Evolutionary conservation across 92 coral and sea anemone species (phyloP).

Genomic region (Paramuricea clavata): DNA sequence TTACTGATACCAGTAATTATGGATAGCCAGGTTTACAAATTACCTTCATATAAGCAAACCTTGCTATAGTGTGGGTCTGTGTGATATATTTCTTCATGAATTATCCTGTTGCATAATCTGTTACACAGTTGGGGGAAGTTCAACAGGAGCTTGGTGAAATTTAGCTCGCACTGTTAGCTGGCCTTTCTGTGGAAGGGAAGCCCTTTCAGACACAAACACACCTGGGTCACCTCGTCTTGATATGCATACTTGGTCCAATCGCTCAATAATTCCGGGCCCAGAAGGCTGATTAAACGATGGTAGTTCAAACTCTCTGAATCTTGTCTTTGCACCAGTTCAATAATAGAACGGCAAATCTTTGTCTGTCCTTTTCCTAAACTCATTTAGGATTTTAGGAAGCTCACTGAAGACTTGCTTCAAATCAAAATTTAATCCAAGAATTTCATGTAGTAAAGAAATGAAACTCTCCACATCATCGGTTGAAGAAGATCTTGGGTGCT

Average conservation of each 20-base stretch:
- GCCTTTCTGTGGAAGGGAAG: slow-evolving; percentile 57
- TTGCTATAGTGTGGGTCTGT: too few species aligned
- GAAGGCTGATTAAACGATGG: slow-evolving; percentile 72
- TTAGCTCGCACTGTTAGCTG: slow-evolving; percentile 71
- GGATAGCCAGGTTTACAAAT: too few species aligned
- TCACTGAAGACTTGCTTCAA: slow-evolving; percentile 67
- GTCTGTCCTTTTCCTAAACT: slow-evolving; percentile 68
- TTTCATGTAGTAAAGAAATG: slow-evolving; percentile 68
- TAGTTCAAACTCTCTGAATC: slow-evolving; percentile 72
- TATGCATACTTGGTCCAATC: slow-evolving; percentile 12
- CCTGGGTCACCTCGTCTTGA: slow-evolving; percentile 59
- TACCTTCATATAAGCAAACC: too few species aligned
- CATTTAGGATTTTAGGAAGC: slow-evolving; percentile 76
- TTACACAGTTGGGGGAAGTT: slow-evolving; percentile 63
- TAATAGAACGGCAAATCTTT: slow-evolving; percentile 65
- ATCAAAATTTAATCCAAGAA: slow-evolving; percentile 67
- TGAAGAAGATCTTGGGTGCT: slow-evolving; percentile 79
- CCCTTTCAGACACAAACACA: slow-evolving; percentile 40
- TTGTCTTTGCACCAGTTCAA: slow-evolving; percentile 72
- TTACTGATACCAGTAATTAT: too few species aligned
- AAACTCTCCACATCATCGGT: slow-evolving; percentile 82
- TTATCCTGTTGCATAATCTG: slow-evolving; percentile 1
- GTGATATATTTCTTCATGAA: background rate
- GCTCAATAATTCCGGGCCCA: slow-evolving; percentile 56
- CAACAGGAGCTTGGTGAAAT: slow-evolving; percentile 74